phyloP scores from a whole-genome alignment of 2,888 invertebrate genomes.

The Glaucopsyche alexis region DNA sequence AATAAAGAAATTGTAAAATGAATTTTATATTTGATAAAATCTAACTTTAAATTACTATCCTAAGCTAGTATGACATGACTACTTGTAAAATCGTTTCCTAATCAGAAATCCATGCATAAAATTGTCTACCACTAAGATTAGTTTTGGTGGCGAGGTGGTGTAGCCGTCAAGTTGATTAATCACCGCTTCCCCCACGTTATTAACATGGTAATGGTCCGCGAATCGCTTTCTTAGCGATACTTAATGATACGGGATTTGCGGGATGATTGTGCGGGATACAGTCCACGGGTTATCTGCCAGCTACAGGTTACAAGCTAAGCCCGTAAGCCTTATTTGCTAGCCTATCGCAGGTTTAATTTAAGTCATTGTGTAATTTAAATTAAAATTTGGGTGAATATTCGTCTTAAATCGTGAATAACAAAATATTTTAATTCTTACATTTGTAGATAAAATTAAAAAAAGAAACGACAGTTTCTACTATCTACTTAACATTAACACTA shows the following conservation, averaged over 20 bases:
- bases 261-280: conserved; percentile 66
- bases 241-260: conserved; percentile 76
- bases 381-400: background rate
- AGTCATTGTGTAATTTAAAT: conserved; percentile 6
- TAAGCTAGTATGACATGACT: background rate
- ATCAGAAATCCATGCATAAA: conserved; percentile 73
- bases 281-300: conserved; percentile 57
- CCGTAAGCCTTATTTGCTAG: conserved; percentile 34
- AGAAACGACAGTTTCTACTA: too few species aligned
- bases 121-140: conserved; percentile 60
- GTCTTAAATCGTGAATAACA: background rate
- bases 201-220: conserved; percentile 78
- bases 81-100: conserved; percentile 39
- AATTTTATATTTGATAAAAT: too few species aligned
- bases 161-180: conserved; percentile 75
- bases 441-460: background rate
- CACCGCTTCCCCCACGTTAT: conserved; percentile 72
- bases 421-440: background rate
- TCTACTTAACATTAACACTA: background rate
- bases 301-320: conserved; percentile 49
- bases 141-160: conserved; percentile 50
- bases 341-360: background rate
- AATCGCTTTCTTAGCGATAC: conserved; percentile 78
- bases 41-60: background rate
- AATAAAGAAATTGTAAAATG: too few species aligned